Evolutionary conservation across 2,113 vertebrate genomes (phyloP), one percentile per base, ranked within the genome.

Genomic region (Cyphomyrus plagiostoma): DNA sequence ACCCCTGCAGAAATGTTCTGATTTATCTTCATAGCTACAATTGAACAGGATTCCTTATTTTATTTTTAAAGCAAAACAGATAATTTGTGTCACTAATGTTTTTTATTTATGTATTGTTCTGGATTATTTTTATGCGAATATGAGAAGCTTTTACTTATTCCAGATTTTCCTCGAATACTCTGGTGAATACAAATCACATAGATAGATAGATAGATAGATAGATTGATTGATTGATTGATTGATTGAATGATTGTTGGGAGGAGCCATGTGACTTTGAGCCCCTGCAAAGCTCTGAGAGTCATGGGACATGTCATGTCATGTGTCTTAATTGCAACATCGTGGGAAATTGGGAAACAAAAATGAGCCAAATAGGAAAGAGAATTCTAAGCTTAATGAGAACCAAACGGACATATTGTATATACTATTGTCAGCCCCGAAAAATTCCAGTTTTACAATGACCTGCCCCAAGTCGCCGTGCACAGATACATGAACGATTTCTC

Each of bases 21-120:
- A 89, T 58, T 89, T 58, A 89, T 84, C 77, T 89, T 52, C 56
- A 46, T 39, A 30, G 80, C 30, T 56, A 85, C 77, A 89, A 56
- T 70, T n/a, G 52, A 89, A 50, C 52, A 89, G 26, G 53, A 85
- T 85, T 11, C 52, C 49, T 66, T 17, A 48, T 89, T 89, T 85
- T 86, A 58, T 88, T 88, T 52, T 83, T 77, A 83, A 50, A 83
- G 77, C 77, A 83, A 82, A 58, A 52, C 89, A 89, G 53, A 88
- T 88, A 26, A 88, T 88, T 88, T 49, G 70, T 77, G 88, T 66
- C 46, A 48, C 3, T 88, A 23, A 70, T 50, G 39, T 35, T 50
- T 45, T 66, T 50, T 26, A 77, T 49, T 74, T 23, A 80, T 49
- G 66, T 19, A 48, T 80, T 88, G n/a, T 77, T 80, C 2, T 42